Evolutionary conservation across 2,888 invertebrate genomes (phyloP).

Genomic region (Polydrusus pterygomalis): DNA sequence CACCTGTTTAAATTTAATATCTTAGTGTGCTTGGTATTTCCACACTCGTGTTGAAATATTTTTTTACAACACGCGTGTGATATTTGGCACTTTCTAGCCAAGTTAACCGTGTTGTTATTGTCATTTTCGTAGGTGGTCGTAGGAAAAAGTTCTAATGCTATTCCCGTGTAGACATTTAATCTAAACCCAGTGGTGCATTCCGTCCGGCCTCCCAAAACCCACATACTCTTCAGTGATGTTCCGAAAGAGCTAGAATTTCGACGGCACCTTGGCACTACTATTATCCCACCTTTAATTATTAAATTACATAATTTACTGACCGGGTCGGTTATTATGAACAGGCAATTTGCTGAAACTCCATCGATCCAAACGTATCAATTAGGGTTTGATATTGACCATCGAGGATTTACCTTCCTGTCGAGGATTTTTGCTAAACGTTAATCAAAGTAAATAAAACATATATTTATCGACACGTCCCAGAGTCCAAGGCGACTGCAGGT

Average conservation of each 20-base stretch:
- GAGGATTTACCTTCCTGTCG: constrained; percentile 27
- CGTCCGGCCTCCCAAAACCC: constrained; percentile 37
- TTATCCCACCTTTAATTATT: constrained; percentile 57
- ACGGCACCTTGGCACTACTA: constrained; percentile 54
- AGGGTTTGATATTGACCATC: constrained; percentile 49
- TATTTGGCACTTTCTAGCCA: no score
- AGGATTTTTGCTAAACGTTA: constrained; percentile 21
- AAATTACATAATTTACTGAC: constrained; percentile 55
- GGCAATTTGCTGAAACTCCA: constrained; percentile 55
- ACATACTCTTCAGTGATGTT: constrained; percentile 40
- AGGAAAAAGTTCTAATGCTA: no score
- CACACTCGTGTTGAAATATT: no score
- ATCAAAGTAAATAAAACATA: constrained; percentile 22
- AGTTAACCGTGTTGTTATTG: no score
- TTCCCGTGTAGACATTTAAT: neutral
- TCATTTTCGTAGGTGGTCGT: no score
- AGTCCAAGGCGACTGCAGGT: neutral
- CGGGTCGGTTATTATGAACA: constrained; percentile 33
- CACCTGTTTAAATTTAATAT: no score
- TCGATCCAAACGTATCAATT: constrained; percentile 54
- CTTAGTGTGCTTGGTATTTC: no score
- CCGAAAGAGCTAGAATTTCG: constrained; percentile 53
- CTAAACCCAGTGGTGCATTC: constrained; percentile 12
- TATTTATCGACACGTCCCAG: constrained; percentile 2
- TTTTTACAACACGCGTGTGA: no score